Evolutionary conservation across 2,113 vertebrate species (phyloP).

Genomic region (Anhinga rufa): DNA sequence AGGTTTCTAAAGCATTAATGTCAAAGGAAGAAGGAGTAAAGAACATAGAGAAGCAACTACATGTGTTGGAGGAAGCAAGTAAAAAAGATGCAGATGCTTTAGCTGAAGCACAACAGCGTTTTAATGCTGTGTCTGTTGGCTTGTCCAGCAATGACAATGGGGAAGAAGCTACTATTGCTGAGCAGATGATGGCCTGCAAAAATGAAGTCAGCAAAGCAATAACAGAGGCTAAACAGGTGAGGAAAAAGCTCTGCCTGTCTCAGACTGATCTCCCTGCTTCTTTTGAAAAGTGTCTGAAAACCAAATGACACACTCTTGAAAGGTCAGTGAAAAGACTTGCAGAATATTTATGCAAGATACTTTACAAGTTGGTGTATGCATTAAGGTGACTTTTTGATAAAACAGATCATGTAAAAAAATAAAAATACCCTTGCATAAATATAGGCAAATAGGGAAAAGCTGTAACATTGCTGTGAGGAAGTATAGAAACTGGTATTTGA

Average conservation of each 20-base stretch:
- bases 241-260: background rate
- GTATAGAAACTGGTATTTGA: background rate
- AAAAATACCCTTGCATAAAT: background rate
- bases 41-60: conserved; percentile 74
- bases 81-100: conserved; percentile 75
- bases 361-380: background rate
- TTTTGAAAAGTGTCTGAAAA: background rate
- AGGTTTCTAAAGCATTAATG: conserved; percentile 84
- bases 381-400: background rate
- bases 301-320: background rate
- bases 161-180: conserved; percentile 84
- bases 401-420: background rate
- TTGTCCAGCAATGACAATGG: conserved; percentile 87
- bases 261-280: background rate
- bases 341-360: background rate
- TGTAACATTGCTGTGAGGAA: background rate
- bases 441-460: background rate
- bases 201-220: conserved; percentile 90
- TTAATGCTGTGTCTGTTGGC: conserved; percentile 88
- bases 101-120: conserved; percentile 83
- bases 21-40: conserved; percentile 85
- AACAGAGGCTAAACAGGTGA: conserved; percentile 92
- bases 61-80: conserved; percentile 73
- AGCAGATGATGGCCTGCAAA: conserved; percentile 93
- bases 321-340: background rate